A percentile compares a stretch with the other conserved stretches of the same genome.
Evolutionary conservation across 2,797 vertebrate genomes (phyloP).

Genomic region (Macropodus opercularis): DNA sequence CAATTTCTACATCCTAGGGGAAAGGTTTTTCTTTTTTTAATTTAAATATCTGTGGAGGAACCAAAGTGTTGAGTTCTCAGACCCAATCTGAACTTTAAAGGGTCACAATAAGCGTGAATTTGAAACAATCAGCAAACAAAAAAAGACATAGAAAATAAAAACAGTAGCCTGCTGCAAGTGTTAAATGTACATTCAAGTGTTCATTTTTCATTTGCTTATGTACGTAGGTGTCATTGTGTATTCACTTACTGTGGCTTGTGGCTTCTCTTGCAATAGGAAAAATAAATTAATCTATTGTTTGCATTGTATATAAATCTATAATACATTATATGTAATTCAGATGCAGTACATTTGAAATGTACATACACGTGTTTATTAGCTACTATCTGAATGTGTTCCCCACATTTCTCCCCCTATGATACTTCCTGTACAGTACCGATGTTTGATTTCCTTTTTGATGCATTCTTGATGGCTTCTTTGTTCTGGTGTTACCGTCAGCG

Average conservation of each 20-base stretch:
- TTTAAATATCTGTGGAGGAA: conserved; percentile 16
- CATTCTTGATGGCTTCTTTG: conserved; percentile 71
- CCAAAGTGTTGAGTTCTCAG: conserved; percentile 31
- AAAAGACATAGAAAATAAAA: conserved; percentile 1
- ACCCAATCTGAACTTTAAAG: conserved; percentile 32
- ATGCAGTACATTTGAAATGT: conserved; percentile 80
- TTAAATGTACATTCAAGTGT: conserved; percentile 65
- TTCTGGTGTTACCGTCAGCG: conserved; percentile 67
- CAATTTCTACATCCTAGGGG: conserved; percentile 39
- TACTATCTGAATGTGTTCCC: conserved; percentile 74
- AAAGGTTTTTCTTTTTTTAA: conserved; percentile 3
- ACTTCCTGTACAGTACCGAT: conserved; percentile 76
- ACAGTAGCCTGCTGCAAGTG: conserved; percentile 64
- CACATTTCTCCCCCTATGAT: conserved; percentile 34
- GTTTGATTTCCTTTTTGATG: conserved; percentile 69
- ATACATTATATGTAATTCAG: conserved; percentile 73
- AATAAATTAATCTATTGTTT: conserved; percentile 71
- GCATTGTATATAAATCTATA: conserved; percentile 80
- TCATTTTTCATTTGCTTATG: conserved; percentile 70
- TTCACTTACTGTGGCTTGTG: conserved; percentile 78
- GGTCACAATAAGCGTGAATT: conserved; percentile 23
- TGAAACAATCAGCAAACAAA: conserved; percentile 30
- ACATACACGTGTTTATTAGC: conserved; percentile 81
- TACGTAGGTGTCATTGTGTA: conserved; percentile 73
- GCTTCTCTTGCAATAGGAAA: conserved; percentile 75